These are phyloP conservation scores for Eristalis tenax DNA, from an alignment of 2,888 invertebrate genomes.

Conservation along the genomic window DNA sequence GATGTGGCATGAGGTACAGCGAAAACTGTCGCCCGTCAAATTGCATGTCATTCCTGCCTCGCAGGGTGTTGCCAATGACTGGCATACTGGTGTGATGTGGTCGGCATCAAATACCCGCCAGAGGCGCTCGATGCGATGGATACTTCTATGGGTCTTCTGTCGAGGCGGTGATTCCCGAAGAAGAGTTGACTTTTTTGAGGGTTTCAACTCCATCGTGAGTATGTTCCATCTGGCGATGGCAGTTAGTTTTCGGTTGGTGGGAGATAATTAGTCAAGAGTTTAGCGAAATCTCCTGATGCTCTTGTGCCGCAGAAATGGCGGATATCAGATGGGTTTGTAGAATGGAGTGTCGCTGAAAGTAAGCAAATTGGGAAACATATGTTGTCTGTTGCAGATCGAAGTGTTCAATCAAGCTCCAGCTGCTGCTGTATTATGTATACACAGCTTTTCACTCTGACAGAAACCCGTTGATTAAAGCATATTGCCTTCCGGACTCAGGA, in stretches of 20 bases:
- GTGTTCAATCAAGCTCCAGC: no score
- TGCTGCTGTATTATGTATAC: no score
- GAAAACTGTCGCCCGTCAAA: constrained; percentile 66
- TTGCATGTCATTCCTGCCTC: constrained; percentile 61
- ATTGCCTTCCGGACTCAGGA: no score
- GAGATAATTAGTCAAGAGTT: constrained; percentile 41
- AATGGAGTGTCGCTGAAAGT: no score
- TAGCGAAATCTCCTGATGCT: background rate
- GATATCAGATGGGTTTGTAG: no score
- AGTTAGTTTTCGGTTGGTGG: constrained; percentile 19
- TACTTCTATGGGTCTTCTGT: background rate
- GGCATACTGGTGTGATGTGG: constrained; percentile 43
- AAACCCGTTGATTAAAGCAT: no score
- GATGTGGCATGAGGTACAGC: constrained; percentile 33
- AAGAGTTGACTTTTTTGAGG: constrained; percentile 46
- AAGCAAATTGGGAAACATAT: no score
- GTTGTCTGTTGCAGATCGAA: no score
- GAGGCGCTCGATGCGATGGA: background rate
- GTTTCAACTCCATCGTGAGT: background rate
- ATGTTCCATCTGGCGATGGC: constrained; percentile 44
- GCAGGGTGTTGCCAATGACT: constrained; percentile 59
- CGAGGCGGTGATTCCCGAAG: background rate
- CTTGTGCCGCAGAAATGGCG: no score
- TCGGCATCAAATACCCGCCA: constrained; percentile 12
- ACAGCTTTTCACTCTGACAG: no score